Evolutionary conservation across 1,140 invertebrate species (phyloP).

Genomic region (Neodiprion lecontei): DNA sequence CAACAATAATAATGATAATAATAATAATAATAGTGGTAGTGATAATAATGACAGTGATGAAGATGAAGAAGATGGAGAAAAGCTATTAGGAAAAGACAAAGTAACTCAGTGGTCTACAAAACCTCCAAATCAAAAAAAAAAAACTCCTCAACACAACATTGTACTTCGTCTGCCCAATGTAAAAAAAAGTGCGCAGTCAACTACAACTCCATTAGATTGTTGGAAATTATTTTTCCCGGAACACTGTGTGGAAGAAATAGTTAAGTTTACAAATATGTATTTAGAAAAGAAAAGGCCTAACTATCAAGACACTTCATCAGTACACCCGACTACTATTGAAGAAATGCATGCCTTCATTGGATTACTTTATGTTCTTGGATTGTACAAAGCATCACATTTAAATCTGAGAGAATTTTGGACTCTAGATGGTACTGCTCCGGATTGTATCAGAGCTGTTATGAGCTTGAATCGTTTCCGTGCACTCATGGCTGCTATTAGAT

Average conservation of each 20-base stretch:
- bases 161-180: background rate
- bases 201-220: background rate
- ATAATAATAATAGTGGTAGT: no score
- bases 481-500: no score
- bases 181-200: conserved; percentile 9
- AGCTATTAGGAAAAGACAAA: no score
- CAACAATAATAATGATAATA: no score
- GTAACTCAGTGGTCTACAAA: no score
- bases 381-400: conserved; percentile 11
- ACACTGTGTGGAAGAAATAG: background rate
- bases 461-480: no score
- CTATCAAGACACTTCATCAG: background rate
- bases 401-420: conserved; percentile 22
- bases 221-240: conserved; percentile 16
- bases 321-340: background rate
- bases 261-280: conserved; percentile 28
- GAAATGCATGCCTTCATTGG: conserved; percentile 34
- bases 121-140: no score
- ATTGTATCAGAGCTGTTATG: conserved; percentile 1
- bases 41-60: no score
- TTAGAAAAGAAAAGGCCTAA: conserved; percentile 9
- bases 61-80: no score
- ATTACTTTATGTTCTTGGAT: conserved; percentile 28
- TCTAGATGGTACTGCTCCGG: conserved; percentile 21
- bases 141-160: background rate